Base-by-base conservation (phyloP, 2,797 vertebrate genomes). In the Acropternis orthonyx region DNA sequence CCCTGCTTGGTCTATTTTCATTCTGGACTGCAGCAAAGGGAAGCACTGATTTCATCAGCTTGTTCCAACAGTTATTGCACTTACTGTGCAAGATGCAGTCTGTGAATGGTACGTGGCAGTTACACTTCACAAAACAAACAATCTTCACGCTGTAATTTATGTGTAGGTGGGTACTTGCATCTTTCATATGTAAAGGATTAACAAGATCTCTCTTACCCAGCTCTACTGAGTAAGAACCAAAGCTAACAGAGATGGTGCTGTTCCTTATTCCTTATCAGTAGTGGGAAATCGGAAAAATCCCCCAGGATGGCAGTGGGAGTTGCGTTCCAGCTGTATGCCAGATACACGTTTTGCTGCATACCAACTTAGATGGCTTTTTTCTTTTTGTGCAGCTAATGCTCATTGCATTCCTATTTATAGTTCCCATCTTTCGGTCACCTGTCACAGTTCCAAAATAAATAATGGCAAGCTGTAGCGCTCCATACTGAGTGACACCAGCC, bases 331-430 rank as follows among this genome's bases (percentile, higher is more conserved):
- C 74, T 89, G 51, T 67, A 48, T 14, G 8, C 34, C 66, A 89
- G 62, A 73, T 39, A 63, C 10, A 46, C 49, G 1, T 80, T 91
- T 83, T 92, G 68, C 78, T 74, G 32, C 2, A 0, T 88, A 78
- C 72, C 68, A 68, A 49, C 13, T 85, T 61, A 39, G 3, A 8
- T n/a, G 74, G 27, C 22, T 51, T 91, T 92, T 77, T 75, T 52
- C 49, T 95, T 71, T 79, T 72, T 61, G 34, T 0, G 0, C 56
- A 77, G 61, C 63, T 85, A 87, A 80, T 91, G 34, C 39, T 88
- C n/a, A 20, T 69, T 67, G 37, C 82, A 66, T 94, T 91, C 85
- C 89, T 93, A 80, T 89, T 96, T 91, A 80, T 92, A 92, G 85
- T 49, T 54, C 34, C 68, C 32, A 32, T 88, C 58, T 88, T 89